Evolutionary conservation across 2,888 invertebrate genomes (phyloP), one percentile per base, ranked within the genome.

Genomic region (Strigamia crassipes): DNA sequence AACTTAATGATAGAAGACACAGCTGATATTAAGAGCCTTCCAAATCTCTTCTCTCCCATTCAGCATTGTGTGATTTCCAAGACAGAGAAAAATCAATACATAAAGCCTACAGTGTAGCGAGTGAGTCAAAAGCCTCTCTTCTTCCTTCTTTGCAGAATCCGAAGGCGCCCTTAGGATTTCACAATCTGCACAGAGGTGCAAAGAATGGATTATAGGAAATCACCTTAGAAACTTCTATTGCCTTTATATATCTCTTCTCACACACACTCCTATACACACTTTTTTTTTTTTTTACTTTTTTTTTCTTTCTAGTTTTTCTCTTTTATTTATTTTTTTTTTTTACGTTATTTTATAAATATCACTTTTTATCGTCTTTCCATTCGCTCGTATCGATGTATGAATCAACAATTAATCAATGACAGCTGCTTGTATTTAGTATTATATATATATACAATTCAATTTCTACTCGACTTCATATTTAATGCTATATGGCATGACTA

Each of bases 41-140:
- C 73, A 73, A 73, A 73, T 73, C 73, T 73, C 73, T 73, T 73
- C 73, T 31, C 73, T 73, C 73, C 73, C 73, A 73, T 73, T 73
- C 73, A 73, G 73, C 73, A 73, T 73, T 73, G 73, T 73, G 73
- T 73, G 73, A 73, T 73, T 73, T 73, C 73, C 73, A 73, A 73
- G 73, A 73, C 73, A 73, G 73, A 73, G 31, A 31, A 73, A 73
- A 73, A 73, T 73, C 73, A 73, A 73, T 73, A 73, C 73, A 73
- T 73, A 73, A 73, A 73, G 73, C 73, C 73, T 73, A 27, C 73
- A 73, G 73, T 73, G 73, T 73, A 73, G 73, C 73, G 73, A 73
- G 73, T 73, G 73, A 73, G 73, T 73, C 73, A 73, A 73, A 73
- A 73, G 73, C 73, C 73, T 73, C 31, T 73, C 73, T 73, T 73